Evolutionary conservation across 2,113 vertebrate species (phyloP), one percentile per base, ranked within the genome.

Genomic region (Brachyhypopomus occidentalis): DNA sequence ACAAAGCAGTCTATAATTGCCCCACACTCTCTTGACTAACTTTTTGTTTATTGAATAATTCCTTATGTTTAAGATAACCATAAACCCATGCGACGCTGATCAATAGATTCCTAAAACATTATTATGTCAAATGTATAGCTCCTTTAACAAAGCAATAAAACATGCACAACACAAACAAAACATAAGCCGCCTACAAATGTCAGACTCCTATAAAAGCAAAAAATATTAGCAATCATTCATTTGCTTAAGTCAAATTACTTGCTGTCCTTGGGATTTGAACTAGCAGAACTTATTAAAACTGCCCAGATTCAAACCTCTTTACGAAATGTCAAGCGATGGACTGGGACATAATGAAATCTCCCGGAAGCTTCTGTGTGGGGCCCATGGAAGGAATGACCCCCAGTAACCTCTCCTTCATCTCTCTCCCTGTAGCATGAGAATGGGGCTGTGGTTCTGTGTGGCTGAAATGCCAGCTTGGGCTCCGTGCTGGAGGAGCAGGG

Each of bases 401-500:
- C 48, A 8, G 20, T 79, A 79, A 76, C 84, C 30, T 60, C 72
- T 69, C 64, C 66, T 83, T 34, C 77, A 63, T 82, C 58, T 74
- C 55, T 62, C 38, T 74, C 55, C 38, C 60, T 52, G 34, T 72
- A 27, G 22, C 73, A 52, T 67, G 38, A 58, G 38, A 63, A 69
- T 77, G 69, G 34, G 72, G 19, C 56, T 75, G 16, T 78, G 80
- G 83, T 80, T 81, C 77, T 27, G 86, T 77, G 7, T 25, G 81
- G 81, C 81, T 74, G 38, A 84, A 88, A 86, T 83, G 77, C 84
- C 84, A 87, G 83, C 88, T 89, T 87, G 83, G 6, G 79, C 17
- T 66, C 66, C 75, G 84, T 90, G 87, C 88, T 90, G 87, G 12
- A 72, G 38, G 82, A 85, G 83, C 25, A 55, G 77, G 81, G 74